Evolutionary conservation across 2,113 vertebrate genomes (phyloP).

Genomic region (Pangasianodon gigas): DNA sequence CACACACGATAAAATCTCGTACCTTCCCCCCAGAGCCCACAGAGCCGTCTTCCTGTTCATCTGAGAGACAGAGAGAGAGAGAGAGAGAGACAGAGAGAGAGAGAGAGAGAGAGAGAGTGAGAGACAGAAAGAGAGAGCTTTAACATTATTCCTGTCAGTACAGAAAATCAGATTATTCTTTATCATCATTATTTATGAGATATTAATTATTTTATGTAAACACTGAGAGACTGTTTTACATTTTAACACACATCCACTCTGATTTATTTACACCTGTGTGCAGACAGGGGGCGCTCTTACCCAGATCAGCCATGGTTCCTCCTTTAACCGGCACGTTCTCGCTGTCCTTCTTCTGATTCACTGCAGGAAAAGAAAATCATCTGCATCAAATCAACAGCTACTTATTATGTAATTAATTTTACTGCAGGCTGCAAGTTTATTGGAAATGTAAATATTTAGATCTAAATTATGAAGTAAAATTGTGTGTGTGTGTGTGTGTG

Average conservation of each 20-base stretch:
- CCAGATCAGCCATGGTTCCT: conserved; percentile 87
- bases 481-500: background rate
- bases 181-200: background rate
- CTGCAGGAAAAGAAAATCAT: conserved; percentile 64
- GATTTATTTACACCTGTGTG: background rate
- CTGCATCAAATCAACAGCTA: background rate
- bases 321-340: conserved; percentile 92
- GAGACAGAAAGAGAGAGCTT: background rate
- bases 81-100: background rate
- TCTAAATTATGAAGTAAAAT: too few relatives aligned
- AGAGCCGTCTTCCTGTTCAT: conserved; percentile 94
- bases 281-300: conserved; percentile 66
- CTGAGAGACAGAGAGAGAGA: conserved; percentile 63
- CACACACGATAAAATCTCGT: conserved; percentile 43
- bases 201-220: background rate
- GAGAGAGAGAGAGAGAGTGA: conserved; percentile 24
- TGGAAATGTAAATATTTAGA: too few relatives aligned
- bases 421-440: background rate
- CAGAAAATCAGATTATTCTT: background rate
- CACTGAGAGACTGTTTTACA: background rate
- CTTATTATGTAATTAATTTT: background rate
- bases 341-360: conserved; percentile 92
- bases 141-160: background rate
- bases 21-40: conserved; percentile 90
- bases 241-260: background rate